Percentiles rank a stretch among this genome's conserved stretches.
Conservation (phyloP, 2,888 invertebrate genomes). For the Himalopsyche kuldschensis region DNA sequence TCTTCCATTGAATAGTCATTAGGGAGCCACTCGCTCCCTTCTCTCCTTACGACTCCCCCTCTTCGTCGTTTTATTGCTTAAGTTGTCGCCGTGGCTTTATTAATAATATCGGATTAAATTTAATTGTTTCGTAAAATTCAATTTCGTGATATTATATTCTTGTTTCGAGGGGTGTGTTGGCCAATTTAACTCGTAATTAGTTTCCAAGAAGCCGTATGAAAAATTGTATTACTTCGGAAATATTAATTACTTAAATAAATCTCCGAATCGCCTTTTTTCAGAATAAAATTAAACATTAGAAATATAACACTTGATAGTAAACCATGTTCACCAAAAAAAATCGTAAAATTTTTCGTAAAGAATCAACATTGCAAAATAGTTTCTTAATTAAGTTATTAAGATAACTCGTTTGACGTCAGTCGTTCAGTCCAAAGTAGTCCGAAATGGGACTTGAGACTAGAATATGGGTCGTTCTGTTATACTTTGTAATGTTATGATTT, state of each 20-base stretch:
- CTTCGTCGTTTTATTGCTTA: constrained; percentile 19
- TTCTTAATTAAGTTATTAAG: too few species aligned
- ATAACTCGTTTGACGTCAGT: too few species aligned
- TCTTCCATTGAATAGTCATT: constrained; percentile 31
- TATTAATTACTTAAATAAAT: not conserved
- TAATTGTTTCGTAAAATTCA: constrained; percentile 29
- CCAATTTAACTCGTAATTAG: not conserved
- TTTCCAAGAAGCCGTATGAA: not conserved
- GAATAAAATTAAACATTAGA: too few species aligned
- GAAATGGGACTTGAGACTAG: too few species aligned
- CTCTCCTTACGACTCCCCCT: not conserved
- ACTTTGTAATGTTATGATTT: too few species aligned
- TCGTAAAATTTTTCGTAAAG: too few species aligned
- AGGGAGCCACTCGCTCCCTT: constrained; percentile 22
- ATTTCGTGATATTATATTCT: not conserved
- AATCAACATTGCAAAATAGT: too few species aligned
- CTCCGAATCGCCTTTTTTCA: not conserved
- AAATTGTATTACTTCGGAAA: not conserved
- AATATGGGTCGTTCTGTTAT: too few species aligned
- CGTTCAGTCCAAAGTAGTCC: too few species aligned
- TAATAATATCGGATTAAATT: constrained; percentile 28
- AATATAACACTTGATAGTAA: too few species aligned
- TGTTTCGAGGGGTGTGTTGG: not conserved
- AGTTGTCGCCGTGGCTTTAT: constrained; percentile 27
- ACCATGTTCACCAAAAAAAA: too few species aligned